Base-by-base conservation (phyloP, 2,113 vertebrate genomes). In the Peromyscus maniculatus region DNA sequence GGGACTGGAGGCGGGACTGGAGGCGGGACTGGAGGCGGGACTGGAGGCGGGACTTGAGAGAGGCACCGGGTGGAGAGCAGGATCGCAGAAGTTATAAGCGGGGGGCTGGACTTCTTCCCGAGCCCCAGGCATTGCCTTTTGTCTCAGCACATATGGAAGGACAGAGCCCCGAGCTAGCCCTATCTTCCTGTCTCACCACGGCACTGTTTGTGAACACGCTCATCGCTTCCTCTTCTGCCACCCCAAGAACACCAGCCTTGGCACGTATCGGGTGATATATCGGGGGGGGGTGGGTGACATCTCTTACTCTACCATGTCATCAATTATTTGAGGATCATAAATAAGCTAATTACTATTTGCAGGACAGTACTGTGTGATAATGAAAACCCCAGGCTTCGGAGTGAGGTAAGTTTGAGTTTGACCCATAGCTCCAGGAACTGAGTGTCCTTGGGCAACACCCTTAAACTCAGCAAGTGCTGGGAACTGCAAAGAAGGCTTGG, bases 221-320 rank as follows among this genome's bases (percentile, higher is more conserved):
- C 11, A 39, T 22, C 24, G n/a, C 31, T 57, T 75, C 49, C 26
- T 80, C 4, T 21, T n/a, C 49, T 90, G 67, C 36, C 1, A 8
- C 43, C n/a, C 67, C n/a, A 16, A 79, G 71, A 74, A 72, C 66
- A 57, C 10, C 3, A 1, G 28, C 43, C 39, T 55, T 55, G 0
- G 0, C 10, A 9, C 21, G 24, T 0, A 84, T 17, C 5, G 22
- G 21, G 39, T 24, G 26, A 1, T 46, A 33, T 4, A 26, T 75
- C n/a, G 12, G 12, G n/a, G 13, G 31, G 36, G 8, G 39, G 11
- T 3, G 43, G 3, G 43, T 26, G 64, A 31, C 24, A 0, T 64
- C n/a, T 75, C 67, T 69, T 39, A 3, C 26, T 36, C 49, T 46
- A 5, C 13, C 62, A 46, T 69, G 49, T n/a, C 28, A 59, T 0